Evolutionary conservation across 2,888 invertebrate species (phyloP), one percentile per base, ranked within the genome.

Genomic region (Silvanus unidentatus): DNA sequence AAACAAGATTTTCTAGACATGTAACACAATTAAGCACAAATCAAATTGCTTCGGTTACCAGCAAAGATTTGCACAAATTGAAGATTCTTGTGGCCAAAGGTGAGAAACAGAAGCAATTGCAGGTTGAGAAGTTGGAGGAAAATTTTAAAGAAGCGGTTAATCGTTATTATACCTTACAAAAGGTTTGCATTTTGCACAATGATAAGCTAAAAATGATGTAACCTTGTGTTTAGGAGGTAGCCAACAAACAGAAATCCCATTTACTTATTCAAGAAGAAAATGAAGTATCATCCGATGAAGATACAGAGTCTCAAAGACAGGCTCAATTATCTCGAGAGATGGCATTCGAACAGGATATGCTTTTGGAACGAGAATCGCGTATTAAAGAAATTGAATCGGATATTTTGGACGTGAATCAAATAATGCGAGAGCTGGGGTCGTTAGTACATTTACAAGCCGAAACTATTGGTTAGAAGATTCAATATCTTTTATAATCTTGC

Each of bases 351-450:
- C 84, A 86, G 49, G 87, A 86, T 50, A 77, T 93, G 75, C 69
- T 90, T 44, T 59, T 85, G 29, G 93, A 94, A 59, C 79, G 88
- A 39, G 89, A 92, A 63, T 81, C 84, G 8, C 82, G 87, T 64
- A 82, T 93, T 52, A 79, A 79, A 58, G 81, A 84, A 65, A 86
- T 94, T 39, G 93, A 93, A 68, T 79, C 82, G 0, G 85, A 88
- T 65, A 82, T 91, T 41, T 69, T 91, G 47, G 90, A 92, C 68
- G 84, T 90, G 4, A 88, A 88, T 69, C 81, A 85, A 68, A 88
- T 91, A 49, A 89, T 91, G 85, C 78, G 81, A 44, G 84, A 86
- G 37, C 71, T 92, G 28, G 81, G 82, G 1, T 77, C 76, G 8
- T 71, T 88, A 66, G 83, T 88, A n/a, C 73, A 80, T 55, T 76